These are phyloP conservation scores for Melanotus villosus DNA, from an alignment of 2,888 invertebrate genomes.

Conservation along the genomic window DNA sequence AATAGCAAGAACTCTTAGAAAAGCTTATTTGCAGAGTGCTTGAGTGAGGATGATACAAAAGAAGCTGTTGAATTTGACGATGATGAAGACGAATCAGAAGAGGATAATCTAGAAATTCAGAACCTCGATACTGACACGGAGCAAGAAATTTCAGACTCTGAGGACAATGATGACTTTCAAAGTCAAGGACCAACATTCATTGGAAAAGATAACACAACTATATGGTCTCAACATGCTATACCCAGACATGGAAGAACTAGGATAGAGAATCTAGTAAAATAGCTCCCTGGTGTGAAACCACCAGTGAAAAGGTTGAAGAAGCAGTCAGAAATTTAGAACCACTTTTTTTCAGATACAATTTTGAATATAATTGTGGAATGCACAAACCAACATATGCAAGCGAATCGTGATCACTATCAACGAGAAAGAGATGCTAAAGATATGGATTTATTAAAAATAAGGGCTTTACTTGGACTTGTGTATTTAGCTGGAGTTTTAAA, in stretches of 20 bases:
- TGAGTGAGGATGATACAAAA: background rate
- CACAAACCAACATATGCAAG: no score
- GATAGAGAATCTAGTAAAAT: no score
- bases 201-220: no score
- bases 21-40: background rate
- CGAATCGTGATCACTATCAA: background rate
- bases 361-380: no score
- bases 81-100: slow-evolving; percentile 6
- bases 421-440: slow-evolving; percentile 9
- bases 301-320: background rate
- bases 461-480: background rate
- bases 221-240: no score
- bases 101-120: background rate
- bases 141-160: slow-evolving; percentile 5
- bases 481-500: slow-evolving; percentile 20
- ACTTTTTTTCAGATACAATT: slow-evolving; percentile 8
- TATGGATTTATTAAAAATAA: background rate
- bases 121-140: slow-evolving; percentile 1
- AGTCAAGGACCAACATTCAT: background rate
- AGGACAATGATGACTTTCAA: background rate
- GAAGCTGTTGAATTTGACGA: background rate
- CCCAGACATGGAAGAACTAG: no score
- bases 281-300: no score
- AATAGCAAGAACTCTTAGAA: background rate
- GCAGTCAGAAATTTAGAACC: no score